Conservation (phyloP, 2,113 vertebrate genomes). For the Apeltes quadracus region DNA sequence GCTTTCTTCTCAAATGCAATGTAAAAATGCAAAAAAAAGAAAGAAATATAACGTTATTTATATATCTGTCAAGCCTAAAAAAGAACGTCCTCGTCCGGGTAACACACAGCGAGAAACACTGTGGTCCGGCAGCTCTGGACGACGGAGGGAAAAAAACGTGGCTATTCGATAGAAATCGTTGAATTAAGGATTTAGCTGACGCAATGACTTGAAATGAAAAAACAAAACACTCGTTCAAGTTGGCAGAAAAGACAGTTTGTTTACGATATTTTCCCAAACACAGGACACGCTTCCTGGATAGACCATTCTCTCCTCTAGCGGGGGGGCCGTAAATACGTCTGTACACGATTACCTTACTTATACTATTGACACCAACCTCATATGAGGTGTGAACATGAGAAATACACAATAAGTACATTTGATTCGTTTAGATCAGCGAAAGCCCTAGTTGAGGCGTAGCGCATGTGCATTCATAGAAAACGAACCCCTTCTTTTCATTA, state of each 20-base stretch:
- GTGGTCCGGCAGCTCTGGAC: not conserved
- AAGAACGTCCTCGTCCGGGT: conserved; percentile 5
- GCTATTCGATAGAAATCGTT: not conserved
- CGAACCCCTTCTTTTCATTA: accelerated
- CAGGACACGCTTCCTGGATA: conserved; percentile 76
- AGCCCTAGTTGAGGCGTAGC: not conserved
- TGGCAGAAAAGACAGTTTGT: conserved; percentile 48
- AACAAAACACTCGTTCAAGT: conserved; percentile 9
- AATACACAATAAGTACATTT: accelerated
- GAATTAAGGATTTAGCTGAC: not conserved
- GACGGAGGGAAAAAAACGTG: not conserved
- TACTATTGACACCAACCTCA: not conserved
- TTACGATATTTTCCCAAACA: conserved; percentile 75
- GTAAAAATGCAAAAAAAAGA: not conserved
- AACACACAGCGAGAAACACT: conserved; percentile 1
- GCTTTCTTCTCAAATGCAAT: conserved; percentile 27
- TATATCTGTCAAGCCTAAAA: not conserved
- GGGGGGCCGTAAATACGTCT: not conserved
- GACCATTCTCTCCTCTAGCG: conserved; percentile 45
- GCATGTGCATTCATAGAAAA: accelerated
- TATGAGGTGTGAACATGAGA: accelerated
- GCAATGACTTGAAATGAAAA: conserved; percentile 2
- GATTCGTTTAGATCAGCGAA: accelerated
- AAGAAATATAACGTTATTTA: too few species aligned
- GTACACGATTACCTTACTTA: accelerated